Conservation (phyloP, 1,140 invertebrate genomes). For the Solen grandis region DNA sequence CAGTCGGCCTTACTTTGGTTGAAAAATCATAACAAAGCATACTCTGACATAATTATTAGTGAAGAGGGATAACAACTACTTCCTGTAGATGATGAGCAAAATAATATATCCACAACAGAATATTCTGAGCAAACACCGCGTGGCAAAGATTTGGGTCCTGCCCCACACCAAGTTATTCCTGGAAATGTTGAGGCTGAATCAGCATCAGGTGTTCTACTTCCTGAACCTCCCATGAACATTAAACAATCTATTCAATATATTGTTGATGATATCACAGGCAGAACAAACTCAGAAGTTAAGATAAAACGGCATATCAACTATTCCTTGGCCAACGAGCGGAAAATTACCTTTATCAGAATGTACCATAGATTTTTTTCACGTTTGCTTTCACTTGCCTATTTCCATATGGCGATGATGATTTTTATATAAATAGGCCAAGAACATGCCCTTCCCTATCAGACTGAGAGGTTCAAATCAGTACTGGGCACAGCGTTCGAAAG, state of each 20-base stretch:
- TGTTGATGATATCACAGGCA: not conserved
- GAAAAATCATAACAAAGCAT: slow-evolving; percentile 41
- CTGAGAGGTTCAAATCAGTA: slow-evolving; percentile 30
- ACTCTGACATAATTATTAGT: slow-evolving; percentile 35
- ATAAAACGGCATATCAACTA: too few relatives aligned
- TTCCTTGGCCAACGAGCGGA: too few relatives aligned
- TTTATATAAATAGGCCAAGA: not conserved
- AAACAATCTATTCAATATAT: not conserved
- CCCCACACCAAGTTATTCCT: not conserved
- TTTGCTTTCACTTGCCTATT: not conserved
- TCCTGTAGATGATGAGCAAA: slow-evolving; percentile 32
- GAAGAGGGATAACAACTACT: slow-evolving; percentile 25
- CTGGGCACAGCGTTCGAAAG: slow-evolving; percentile 41
- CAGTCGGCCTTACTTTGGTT: slow-evolving; percentile 20
- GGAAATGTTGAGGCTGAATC: not conserved
- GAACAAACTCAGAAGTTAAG: not conserved
- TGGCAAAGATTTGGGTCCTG: slow-evolving; percentile 8
- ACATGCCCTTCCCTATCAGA: not conserved
- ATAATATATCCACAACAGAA: not conserved
- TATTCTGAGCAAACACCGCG: not conserved
- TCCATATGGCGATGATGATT: not conserved
- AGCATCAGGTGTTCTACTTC: not conserved
- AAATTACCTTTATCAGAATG: slow-evolving; percentile 9
- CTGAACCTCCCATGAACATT: not conserved
- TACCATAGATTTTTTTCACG: not conserved